phyloP scores from a whole-genome alignment of 1,140 invertebrate species.

The Belonocnema kinseyi region DNA sequence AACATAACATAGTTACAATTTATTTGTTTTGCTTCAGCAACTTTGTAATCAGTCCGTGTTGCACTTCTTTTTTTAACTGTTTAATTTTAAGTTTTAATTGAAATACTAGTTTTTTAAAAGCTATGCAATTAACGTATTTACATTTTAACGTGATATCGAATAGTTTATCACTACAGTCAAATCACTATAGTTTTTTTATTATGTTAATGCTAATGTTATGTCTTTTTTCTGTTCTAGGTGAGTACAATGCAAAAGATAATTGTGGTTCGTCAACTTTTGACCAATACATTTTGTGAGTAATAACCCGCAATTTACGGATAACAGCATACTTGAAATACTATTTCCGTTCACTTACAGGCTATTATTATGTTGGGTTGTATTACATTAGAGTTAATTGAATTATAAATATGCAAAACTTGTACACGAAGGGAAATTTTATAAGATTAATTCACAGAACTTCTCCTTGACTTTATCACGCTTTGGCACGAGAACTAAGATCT shows the following conservation, averaged over 20 bases:
- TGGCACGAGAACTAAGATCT: no score
- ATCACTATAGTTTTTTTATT: not conserved
- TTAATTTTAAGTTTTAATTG: not conserved
- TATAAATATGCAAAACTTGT: no score
- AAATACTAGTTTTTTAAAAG: not conserved
- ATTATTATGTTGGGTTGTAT: no score
- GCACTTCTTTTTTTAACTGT: not conserved
- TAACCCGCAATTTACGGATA: not conserved
- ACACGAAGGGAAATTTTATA: no score
- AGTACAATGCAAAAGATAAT: slow-evolving; percentile 48
- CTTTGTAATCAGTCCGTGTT: slow-evolving; percentile 1
- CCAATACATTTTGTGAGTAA: not conserved
- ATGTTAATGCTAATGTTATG: slow-evolving; percentile 3
- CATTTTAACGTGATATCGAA: no score
- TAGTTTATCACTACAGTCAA: no score
- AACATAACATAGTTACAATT: not conserved
- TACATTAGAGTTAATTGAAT: no score
- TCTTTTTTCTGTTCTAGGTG: slow-evolving; percentile 59
- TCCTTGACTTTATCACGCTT: no score
- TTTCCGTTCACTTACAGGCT: no score
- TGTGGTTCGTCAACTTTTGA: slow-evolving; percentile 22
- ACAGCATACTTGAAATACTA: not conserved
- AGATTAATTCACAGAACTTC: no score
- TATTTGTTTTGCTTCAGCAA: slow-evolving; percentile 21
- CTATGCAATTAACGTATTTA: no score